Evolutionary conservation across 2,888 invertebrate genomes (phyloP).

Genomic region (Oegoconia quadripuncta): DNA sequence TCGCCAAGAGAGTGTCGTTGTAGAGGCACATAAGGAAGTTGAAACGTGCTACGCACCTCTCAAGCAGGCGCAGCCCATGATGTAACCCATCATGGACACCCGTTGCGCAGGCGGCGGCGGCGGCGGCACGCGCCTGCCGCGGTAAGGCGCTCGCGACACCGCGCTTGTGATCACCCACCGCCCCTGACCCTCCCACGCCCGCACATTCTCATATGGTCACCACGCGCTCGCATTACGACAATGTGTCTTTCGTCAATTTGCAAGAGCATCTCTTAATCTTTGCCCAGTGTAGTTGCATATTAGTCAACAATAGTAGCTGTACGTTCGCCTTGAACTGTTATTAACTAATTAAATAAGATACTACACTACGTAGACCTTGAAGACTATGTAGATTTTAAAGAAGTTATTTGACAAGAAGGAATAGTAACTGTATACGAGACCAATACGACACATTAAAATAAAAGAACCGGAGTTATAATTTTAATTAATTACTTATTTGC

Average conservation of each 20-base stretch:
- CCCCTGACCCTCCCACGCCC: constrained; percentile 48
- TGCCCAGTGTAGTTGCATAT: too few species aligned
- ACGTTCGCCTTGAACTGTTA: too few species aligned
- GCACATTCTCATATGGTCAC: constrained; percentile 32
- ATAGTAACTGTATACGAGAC: background rate
- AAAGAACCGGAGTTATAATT: background rate
- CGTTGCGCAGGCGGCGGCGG: constrained; percentile 58
- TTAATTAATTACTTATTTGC: background rate
- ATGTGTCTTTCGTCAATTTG: too few species aligned
- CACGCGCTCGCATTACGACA: constrained; percentile 5
- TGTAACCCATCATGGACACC: constrained; percentile 92
- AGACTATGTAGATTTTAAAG: too few species aligned
- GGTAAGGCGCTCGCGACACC: constrained; percentile 54
- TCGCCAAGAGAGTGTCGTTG: background rate
- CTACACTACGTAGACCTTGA: too few species aligned
- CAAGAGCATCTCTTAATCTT: too few species aligned
- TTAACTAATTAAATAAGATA: too few species aligned
- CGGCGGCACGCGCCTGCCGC: constrained; percentile 72
- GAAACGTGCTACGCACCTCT: constrained; percentile 81
- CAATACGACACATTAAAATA: too few species aligned
- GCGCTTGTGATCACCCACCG: constrained; percentile 52
- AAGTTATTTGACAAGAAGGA: too few species aligned
- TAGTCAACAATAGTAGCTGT: too few species aligned
- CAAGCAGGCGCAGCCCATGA: constrained; percentile 95
- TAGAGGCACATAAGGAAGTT: background rate